These are phyloP conservation scores for Gobio occitaniae DNA, from an alignment of 2,797 vertebrate species.

Conservation along the genomic window DNA sequence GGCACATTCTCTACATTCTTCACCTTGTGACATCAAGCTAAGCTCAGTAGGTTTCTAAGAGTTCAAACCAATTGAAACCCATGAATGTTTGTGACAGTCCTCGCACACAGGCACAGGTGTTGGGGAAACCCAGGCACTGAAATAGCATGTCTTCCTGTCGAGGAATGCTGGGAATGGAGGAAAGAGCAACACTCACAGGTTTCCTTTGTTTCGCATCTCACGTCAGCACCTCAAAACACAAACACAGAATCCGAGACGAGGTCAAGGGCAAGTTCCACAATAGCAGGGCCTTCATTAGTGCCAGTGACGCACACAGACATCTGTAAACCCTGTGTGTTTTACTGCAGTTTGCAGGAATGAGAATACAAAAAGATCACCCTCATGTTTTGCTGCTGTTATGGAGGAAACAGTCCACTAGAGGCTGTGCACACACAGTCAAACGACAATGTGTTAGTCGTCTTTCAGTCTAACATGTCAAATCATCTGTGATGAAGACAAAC, in stretches of 20 bases:
- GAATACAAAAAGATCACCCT: not conserved
- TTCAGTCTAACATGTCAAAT: constrained; percentile 9
- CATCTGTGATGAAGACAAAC: not conserved
- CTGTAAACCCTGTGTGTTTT: not conserved
- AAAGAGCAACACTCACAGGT: constrained; percentile 49
- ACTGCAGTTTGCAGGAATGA: not conserved
- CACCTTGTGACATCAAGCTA: not conserved
- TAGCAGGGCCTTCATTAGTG: constrained; percentile 13
- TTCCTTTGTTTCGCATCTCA: constrained; percentile 53
- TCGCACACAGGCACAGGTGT: not conserved
- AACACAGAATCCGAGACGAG: constrained; percentile 19
- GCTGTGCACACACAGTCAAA: constrained; percentile 67
- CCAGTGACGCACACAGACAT: constrained; percentile 21
- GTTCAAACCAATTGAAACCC: not conserved
- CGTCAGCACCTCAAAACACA: constrained; percentile 3
- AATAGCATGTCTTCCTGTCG: constrained; percentile 19
- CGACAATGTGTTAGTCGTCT: not conserved
- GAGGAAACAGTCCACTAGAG: constrained; percentile 73
- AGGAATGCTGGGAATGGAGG: constrained; percentile 63
- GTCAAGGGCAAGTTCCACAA: constrained; percentile 42
- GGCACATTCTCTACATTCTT: not conserved
- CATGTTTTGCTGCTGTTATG: constrained; percentile 63
- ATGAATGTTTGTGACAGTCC: not conserved
- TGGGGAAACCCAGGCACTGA: constrained; percentile 9
- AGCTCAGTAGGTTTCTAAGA: not conserved